A percentile compares a stretch with the other conserved stretches of the same genome.
Conservation (phyloP, 2,113 vertebrate species). For the Leptobrachium ailaonicum region DNA sequence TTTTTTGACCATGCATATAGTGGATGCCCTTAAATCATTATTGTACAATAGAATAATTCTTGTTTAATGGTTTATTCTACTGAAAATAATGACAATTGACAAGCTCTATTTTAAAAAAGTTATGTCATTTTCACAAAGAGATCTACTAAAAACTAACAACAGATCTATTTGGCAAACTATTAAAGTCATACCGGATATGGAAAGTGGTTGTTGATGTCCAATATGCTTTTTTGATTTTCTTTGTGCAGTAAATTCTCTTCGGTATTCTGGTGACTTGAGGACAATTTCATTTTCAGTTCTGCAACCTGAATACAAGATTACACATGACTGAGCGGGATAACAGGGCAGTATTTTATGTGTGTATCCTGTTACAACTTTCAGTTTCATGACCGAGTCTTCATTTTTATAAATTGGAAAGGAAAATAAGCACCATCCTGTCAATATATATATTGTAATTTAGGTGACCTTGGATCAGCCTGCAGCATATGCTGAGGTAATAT, state of each 20-base stretch:
- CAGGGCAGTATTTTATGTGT: background rate
- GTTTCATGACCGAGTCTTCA: background rate
- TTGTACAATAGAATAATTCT: no score
- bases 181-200: conserved; percentile 58
- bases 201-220: background rate
- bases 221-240: background rate
- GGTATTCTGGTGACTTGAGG: conserved; percentile 22
- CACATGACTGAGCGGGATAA: background rate
- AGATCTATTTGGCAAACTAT: no score
- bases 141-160: no score
- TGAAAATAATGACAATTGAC: no score
- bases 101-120: no score
- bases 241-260: conserved; percentile 2
- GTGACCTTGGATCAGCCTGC: background rate
- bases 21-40: no score
- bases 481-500: background rate
- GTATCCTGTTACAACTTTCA: background rate
- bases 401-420: background rate
- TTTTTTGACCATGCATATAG: no score
- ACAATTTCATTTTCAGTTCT: conserved; percentile 63
- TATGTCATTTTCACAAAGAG: no score
- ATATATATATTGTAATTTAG: background rate
- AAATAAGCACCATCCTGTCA: background rate
- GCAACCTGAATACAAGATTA: conserved; percentile 58
- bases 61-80: no score